These are phyloP conservation scores for Nesidiocoris tenuis DNA, from an alignment of 2,888 invertebrate genomes.

Conservation along the genomic window DNA sequence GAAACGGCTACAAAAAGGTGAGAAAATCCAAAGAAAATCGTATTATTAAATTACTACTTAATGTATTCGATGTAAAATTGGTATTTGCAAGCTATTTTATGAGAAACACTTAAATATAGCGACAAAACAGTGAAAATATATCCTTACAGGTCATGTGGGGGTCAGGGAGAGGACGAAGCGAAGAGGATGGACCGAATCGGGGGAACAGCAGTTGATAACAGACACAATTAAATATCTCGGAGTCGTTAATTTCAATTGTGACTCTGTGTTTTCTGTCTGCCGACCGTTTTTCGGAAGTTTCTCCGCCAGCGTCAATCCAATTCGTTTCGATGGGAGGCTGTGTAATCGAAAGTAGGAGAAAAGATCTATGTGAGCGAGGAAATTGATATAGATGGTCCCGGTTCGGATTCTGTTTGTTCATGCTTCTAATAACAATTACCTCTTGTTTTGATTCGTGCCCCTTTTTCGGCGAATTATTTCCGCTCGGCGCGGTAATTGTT, in stretches of 20 bases:
- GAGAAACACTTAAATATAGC: too few relatives aligned
- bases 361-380: slow-evolving; percentile 26
- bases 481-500: background rate
- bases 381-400: slow-evolving; percentile 43
- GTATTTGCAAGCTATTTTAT: too few relatives aligned
- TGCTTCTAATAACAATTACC: slow-evolving; percentile 43
- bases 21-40: too few relatives aligned
- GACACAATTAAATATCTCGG: slow-evolving; percentile 44
- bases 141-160: background rate
- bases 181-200: slow-evolving; percentile 1
- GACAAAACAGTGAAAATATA: too few relatives aligned
- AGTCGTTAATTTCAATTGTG: slow-evolving; percentile 46
- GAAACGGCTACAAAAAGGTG: too few relatives aligned
- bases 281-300: slow-evolving; percentile 41
- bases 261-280: slow-evolving; percentile 12
- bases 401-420: slow-evolving; percentile 43
- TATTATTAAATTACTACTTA: too few relatives aligned
- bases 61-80: too few relatives aligned
- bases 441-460: slow-evolving; percentile 38
- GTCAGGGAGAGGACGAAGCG: background rate
- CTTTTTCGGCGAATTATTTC: slow-evolving; percentile 9
- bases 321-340: slow-evolving; percentile 18
- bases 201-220: slow-evolving; percentile 34
- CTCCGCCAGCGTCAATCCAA: slow-evolving; percentile 31
- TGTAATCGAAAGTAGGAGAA: background rate